Percentiles rank a stretch among this genome's conserved stretches.
Conservation (phyloP, 2,888 invertebrate species). For the Chalcosyrphus nemorum region DNA sequence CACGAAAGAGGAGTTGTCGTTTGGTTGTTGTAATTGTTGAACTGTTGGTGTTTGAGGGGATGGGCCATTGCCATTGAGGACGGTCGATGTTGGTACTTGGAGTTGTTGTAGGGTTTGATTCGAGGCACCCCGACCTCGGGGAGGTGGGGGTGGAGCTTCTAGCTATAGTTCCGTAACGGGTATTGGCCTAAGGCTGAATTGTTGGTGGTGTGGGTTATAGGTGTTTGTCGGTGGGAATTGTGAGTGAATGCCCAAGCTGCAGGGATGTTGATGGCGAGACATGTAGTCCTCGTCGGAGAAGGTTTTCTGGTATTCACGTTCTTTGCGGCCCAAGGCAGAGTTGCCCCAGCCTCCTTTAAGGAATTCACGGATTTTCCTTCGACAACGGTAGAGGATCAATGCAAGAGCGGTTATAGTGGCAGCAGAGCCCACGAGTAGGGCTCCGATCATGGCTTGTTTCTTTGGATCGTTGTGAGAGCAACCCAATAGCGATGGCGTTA, state of each 20-base stretch:
- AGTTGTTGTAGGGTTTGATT: slow-evolving; percentile 80
- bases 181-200: slow-evolving; percentile 85
- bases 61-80: slow-evolving; percentile 78
- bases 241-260: slow-evolving; percentile 80
- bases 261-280: slow-evolving; percentile 81
- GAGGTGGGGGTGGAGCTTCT: slow-evolving; percentile 94
- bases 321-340: slow-evolving; percentile 85
- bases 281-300: slow-evolving; percentile 93
- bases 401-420: slow-evolving; percentile 88
- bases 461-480: slow-evolving; percentile 91
- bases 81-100: slow-evolving; percentile 79
- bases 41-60: slow-evolving; percentile 73
- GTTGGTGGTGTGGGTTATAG: slow-evolving; percentile 82
- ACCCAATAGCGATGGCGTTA: slow-evolving; percentile 90
- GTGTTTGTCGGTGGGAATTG: slow-evolving; percentile 80
- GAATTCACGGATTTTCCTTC: slow-evolving; percentile 90
- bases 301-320: slow-evolving; percentile 94
- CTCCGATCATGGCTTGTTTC: slow-evolving; percentile 91
- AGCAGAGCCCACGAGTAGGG: slow-evolving; percentile 88
- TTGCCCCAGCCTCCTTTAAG: slow-evolving; percentile 86
- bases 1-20: slow-evolving; percentile 77
- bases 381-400: slow-evolving; percentile 89
- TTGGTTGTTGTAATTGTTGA: slow-evolving; percentile 52
- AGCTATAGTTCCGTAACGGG: slow-evolving; percentile 97
- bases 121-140: slow-evolving; percentile 83